Percentiles rank a stretch among this genome's conserved stretches.
Conservation (phyloP, 2,888 invertebrate species). For the Melinopterus prodromus region DNA sequence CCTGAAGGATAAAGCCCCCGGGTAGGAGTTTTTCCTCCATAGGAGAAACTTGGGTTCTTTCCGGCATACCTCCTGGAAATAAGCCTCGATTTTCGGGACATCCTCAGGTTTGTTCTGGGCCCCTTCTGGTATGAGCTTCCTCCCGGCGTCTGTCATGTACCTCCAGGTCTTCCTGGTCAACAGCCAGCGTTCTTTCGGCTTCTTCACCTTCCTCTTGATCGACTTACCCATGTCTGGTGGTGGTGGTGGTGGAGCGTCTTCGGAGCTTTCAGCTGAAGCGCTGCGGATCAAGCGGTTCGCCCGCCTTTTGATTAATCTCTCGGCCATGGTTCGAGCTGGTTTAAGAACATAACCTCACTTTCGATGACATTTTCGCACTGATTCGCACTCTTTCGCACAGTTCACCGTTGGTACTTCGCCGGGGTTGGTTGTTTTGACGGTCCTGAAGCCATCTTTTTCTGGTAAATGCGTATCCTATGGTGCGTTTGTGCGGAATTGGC, state of each 20-base stretch:
- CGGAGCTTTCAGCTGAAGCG: slow-evolving; percentile 61
- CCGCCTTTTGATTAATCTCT: slow-evolving; percentile 32
- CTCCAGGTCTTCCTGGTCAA: slow-evolving; percentile 90
- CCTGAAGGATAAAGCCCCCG: slow-evolving; percentile 70
- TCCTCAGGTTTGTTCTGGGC: slow-evolving; percentile 77
- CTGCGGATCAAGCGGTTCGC: slow-evolving; percentile 37
- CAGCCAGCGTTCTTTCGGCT: slow-evolving; percentile 83
- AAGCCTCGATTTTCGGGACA: slow-evolving; percentile 81
- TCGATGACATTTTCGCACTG: slow-evolving; percentile 14
- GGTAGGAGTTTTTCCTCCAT: slow-evolving; percentile 86
- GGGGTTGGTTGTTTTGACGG: neutral
- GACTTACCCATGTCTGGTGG: slow-evolving; percentile 64
- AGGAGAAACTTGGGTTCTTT: slow-evolving; percentile 80
- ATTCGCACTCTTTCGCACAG: neutral
- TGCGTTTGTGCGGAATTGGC: slow-evolving; percentile 39
- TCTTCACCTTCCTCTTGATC: slow-evolving; percentile 64
- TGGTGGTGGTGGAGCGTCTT: slow-evolving; percentile 51
- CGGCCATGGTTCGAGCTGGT: slow-evolving; percentile 23
- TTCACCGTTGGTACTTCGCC: slow-evolving; percentile 4
- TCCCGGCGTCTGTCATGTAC: slow-evolving; percentile 92
- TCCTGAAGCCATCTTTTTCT: slow-evolving; percentile 8
- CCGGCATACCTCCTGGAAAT: slow-evolving; percentile 84
- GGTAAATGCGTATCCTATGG: neutral
- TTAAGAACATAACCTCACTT: neutral
- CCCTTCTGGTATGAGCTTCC: slow-evolving; percentile 85